Base-by-base conservation (phyloP, 2,888 invertebrate species). In the Diaperis boleti region DNA sequence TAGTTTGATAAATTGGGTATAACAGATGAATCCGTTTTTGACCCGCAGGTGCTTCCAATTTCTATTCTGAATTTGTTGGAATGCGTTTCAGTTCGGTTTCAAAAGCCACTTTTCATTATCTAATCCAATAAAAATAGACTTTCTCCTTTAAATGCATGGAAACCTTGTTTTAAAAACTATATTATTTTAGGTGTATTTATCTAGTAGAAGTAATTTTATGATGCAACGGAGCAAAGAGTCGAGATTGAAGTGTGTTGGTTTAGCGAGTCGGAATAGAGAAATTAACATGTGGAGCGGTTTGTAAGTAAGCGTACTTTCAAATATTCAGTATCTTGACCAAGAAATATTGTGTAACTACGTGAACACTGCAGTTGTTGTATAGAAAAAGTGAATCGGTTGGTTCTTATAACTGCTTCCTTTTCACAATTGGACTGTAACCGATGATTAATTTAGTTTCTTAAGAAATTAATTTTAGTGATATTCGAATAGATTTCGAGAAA, bases 401-500 rank as follows among this genome's bases (percentile, higher is more conserved):
- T 42, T 54, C 3, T 22, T 29, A 39, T 31, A 49, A 49, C 49
- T 41, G 18, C 29, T 59, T 59, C 49, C 59, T 49, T 49, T 15
- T 59, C 41, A 41, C 49, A 59, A 59, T 37, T 59, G 29, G 49
- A 29, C 31, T 59, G 26, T 49, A 29, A 59, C 59, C 10, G 42
- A 14, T 56, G 31, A 6, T n/a, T 45, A 14, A 13, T n/a, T 15
- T 13, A 39, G 6, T 14, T 39, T 6, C 33, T 33, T n/a, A 5
- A 15, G 41, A 13, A 35, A 41, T 15, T 18, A 18, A 41, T 41
- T 41, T 41, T 41, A 2, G 15, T 41, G 15, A 6, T 41, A 15
- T 41, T 15, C 6, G 15, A n/a, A 7, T 8, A 10, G 14, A 41
- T 41, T 41, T 41, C 41, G 5, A 8, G n/a, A 10, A n/a, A n/a